These are phyloP conservation scores for Antheraea yamamai DNA, from an alignment of 2,888 invertebrate genomes.

Conservation along the genomic window DNA sequence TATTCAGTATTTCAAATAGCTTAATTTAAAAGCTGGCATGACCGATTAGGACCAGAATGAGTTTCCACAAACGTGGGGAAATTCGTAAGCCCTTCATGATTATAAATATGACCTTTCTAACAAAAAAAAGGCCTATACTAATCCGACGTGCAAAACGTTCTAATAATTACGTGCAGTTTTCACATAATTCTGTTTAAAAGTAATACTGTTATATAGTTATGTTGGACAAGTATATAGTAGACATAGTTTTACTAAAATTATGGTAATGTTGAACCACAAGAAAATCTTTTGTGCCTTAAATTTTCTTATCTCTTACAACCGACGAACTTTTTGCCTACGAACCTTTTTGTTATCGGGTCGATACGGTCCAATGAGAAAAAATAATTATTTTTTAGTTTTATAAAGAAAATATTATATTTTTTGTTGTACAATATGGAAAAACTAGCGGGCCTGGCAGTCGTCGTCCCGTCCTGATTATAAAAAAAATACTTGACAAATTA, in stretches of 20 bases:
- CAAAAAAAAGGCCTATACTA: no score
- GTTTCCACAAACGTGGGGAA: no score
- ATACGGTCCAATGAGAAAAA: neutral
- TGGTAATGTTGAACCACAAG: neutral
- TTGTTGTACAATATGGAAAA: neutral
- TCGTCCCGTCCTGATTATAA: no score
- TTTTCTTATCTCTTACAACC: constrained; percentile 14
- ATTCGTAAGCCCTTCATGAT: no score
- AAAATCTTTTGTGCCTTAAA: constrained; percentile 9
- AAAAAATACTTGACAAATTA: no score
- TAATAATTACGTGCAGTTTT: neutral
- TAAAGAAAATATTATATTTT: neutral
- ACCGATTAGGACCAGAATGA: no score
- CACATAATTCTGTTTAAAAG: neutral
- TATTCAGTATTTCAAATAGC: no score
- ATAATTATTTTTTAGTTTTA: neutral
- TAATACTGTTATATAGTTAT: neutral
- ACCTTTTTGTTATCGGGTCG: constrained; percentile 3
- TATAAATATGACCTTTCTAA: no score
- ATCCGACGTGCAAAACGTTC: no score
- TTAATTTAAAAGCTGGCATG: no score
- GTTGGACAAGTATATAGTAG: neutral
- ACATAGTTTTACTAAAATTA: neutral
- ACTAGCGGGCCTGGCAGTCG: no score
- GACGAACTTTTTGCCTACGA: constrained; percentile 13